Evolutionary conservation across 2,888 invertebrate species (phyloP).

Genomic region (Ormia ochracea): DNA sequence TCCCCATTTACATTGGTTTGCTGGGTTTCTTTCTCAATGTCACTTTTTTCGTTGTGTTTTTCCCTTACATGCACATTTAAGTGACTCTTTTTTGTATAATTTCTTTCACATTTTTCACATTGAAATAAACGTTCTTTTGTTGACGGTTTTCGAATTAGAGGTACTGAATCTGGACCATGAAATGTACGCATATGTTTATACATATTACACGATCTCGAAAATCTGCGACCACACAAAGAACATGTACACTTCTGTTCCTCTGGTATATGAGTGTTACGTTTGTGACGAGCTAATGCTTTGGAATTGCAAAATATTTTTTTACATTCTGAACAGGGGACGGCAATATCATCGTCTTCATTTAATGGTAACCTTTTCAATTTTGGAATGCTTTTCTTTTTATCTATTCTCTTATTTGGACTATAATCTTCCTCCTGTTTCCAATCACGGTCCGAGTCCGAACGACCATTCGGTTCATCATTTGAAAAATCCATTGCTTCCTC

Average conservation of each 20-base stretch:
- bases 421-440: conserved; percentile 68
- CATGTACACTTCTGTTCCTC: conserved; percentile 79
- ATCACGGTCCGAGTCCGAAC: conserved; percentile 11
- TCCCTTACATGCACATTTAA: conserved; percentile 69
- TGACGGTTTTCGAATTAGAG: conserved; percentile 37
- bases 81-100: conserved; percentile 73
- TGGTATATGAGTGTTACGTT: conserved; percentile 70
- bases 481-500: not conserved
- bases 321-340: conserved; percentile 49
- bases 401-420: conserved; percentile 68
- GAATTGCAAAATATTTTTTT: conserved; percentile 55
- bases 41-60: conserved; percentile 59
- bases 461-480: not conserved
- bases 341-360: conserved; percentile 41
- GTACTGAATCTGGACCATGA: conserved; percentile 54
- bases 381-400: conserved; percentile 68
- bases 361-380: not conserved
- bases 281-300: conserved; percentile 39
- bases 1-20: not conserved
- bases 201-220: conserved; percentile 80
- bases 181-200: conserved; percentile 78
- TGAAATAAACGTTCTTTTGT: conserved; percentile 73
- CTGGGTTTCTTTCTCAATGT: not conserved
- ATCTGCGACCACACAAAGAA: conserved; percentile 79
- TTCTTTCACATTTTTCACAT: conserved; percentile 69